Evolutionary conservation across 1,140 invertebrate species (phyloP), one percentile per base, ranked within the genome.

Genomic region (Scaptomyza montana): DNA sequence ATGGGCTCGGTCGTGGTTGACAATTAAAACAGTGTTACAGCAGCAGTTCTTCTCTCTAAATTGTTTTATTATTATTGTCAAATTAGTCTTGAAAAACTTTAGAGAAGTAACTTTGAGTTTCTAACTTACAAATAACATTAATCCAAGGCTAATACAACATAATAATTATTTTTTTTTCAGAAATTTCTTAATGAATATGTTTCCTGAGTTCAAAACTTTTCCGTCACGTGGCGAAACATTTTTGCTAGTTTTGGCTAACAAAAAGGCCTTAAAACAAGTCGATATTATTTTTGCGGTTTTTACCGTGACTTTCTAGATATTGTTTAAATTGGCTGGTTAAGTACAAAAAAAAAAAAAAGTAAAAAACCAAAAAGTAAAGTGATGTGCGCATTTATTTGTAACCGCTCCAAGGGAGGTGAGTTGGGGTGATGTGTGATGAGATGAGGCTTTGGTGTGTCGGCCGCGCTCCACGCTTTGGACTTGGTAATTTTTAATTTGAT

Each of bases 401-500:
- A 36, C 59, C 64, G 69, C 49, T 61, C 47, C 65, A 65, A 75
- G 55, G 8, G 46, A 8, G 5, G 3, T 6, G 21, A 1, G 21
- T 19, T 2, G 13, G 25, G 33, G 41, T 19, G 13, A 36, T 0
- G 21, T 41, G 50, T 36, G 51, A 41, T 54, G 47, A 49, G 21
- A 28, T 62, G 59, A 30, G 30, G 72, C 71, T 43, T 62, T 69
- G 69, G 53, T 77, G 81, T 78, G 75, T 86, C 55, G 82, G 82
- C 77, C 81, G 81, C 78, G 78, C 81, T 85, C 81, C 74, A 85
- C 78, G 81, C 78, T 81, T 69, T 85, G 72, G 69, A 78, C 65
- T 80, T 81, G 76, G 81, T 87, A 85, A 87, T 87, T 85, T 85
- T 85, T 81, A 85, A 85, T 85, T 87, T 87, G 78, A 87, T 85